Percentiles rank a stretch among this genome's conserved stretches.
Conservation (phyloP, 2,797 vertebrate species). For the Cygnus olor region DNA sequence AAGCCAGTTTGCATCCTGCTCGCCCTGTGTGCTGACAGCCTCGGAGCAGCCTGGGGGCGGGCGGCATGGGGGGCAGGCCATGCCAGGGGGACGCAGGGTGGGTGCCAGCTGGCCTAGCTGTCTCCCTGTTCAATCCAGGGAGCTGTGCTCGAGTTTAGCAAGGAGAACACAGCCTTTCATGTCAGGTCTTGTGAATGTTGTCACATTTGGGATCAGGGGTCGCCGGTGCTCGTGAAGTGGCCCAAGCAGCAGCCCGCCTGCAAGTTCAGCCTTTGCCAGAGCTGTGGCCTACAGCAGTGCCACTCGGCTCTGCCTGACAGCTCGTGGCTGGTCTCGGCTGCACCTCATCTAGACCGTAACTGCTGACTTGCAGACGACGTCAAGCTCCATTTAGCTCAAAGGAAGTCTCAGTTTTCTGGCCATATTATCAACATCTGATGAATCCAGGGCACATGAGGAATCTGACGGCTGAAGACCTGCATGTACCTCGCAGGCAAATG, state of each 20-base stretch:
- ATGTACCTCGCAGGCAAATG: no score
- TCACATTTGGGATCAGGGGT: background rate
- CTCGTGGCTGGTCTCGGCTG: background rate
- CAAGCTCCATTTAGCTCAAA: no score
- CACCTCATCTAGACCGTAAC: background rate
- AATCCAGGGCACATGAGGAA: background rate
- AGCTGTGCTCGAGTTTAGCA: background rate
- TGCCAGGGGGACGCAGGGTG: background rate
- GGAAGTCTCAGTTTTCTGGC: background rate
- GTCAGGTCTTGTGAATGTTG: background rate
- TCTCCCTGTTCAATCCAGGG: background rate
- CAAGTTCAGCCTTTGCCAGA: background rate
- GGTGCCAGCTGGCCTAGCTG: background rate
- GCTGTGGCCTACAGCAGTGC: background rate
- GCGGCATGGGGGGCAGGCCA: background rate
- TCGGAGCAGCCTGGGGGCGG: background rate
- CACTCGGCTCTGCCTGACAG: background rate
- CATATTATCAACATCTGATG: rapidly evolving
- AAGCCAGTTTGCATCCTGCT: no score
- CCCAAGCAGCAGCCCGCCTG: background rate
- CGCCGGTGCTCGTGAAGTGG: background rate
- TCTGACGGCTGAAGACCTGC: background rate
- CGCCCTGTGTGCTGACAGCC: background rate
- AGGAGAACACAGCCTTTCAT: background rate
- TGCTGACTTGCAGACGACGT: background rate